These are phyloP conservation scores for Chrysemys picta DNA, from an alignment of 2,113 vertebrate species.

Conservation along the genomic window DNA sequence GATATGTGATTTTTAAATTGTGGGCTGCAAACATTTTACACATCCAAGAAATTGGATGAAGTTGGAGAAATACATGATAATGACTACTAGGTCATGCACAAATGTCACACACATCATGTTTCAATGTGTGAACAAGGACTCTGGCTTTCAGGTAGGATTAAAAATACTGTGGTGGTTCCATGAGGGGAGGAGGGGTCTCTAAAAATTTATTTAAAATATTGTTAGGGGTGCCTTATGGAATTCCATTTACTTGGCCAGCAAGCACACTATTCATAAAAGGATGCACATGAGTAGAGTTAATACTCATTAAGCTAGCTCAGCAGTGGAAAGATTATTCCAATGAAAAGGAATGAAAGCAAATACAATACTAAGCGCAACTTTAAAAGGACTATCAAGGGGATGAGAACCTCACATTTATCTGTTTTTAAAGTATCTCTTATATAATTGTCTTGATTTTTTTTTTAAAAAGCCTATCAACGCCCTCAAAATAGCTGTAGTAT, in stretches of 20 bases:
- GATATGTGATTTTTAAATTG: background rate
- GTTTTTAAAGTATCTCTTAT: background rate
- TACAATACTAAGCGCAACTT: background rate
- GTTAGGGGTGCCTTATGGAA: background rate
- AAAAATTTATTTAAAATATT: background rate
- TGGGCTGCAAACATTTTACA: background rate
- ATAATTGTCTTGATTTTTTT: background rate
- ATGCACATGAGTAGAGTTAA: background rate
- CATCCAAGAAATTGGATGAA: background rate
- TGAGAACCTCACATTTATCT: background rate
- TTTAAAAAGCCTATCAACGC: background rate
- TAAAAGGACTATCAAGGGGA: background rate
- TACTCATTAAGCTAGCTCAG: background rate
- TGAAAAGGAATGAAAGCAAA: background rate
- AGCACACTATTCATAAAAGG: background rate
- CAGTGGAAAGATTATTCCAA: background rate
- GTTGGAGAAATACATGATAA: background rate
- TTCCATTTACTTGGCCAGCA: background rate
- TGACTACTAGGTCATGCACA: background rate
- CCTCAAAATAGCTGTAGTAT: background rate
- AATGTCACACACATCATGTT: background rate
- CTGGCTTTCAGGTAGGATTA: background rate
- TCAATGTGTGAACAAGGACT: background rate
- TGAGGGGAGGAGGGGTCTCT: background rate
- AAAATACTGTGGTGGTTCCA: background rate